Evolutionary conservation across 2,888 invertebrate genomes (phyloP).

Genomic region (Phoenoteleia sp.): DNA sequence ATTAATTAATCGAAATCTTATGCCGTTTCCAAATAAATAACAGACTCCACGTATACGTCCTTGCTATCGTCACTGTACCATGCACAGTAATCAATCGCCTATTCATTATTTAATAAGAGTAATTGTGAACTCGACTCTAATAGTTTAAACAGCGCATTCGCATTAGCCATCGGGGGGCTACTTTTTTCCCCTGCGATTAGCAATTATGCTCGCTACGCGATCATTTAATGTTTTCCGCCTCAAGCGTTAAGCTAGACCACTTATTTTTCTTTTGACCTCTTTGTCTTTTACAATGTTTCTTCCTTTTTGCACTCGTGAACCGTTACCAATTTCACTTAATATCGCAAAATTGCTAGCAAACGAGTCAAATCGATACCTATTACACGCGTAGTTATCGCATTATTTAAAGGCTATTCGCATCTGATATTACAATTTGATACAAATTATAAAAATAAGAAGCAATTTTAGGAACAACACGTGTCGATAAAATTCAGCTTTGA

Average conservation of each 20-base stretch:
- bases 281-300: neutral
- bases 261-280: conserved; percentile 8
- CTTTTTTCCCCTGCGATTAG: conserved; percentile 13
- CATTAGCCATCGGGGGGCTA: neutral
- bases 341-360: conserved; percentile 9
- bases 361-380: conserved; percentile 19
- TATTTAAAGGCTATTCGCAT: neutral
- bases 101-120: conserved; percentile 35
- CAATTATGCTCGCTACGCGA: conserved; percentile 31
- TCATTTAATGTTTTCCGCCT: conserved; percentile 33
- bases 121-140: conserved; percentile 29
- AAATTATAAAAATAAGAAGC: neutral
- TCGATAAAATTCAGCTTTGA: neutral
- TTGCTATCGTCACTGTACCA: neutral
- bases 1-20: conserved; percentile 22
- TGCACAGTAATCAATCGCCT: too few relatives aligned
- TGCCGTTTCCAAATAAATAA: neutral
- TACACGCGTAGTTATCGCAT: conserved; percentile 30
- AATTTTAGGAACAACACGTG: neutral
- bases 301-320: neutral
- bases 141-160: conserved; percentile 20
- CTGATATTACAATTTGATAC: neutral
- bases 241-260: conserved; percentile 13
- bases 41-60: neutral
- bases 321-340: neutral